Percentiles rank a stretch among this genome's conserved stretches.
phyloP scores from a whole-genome alignment of 2,113 vertebrate species.

The Maccullochella peelii region DNA sequence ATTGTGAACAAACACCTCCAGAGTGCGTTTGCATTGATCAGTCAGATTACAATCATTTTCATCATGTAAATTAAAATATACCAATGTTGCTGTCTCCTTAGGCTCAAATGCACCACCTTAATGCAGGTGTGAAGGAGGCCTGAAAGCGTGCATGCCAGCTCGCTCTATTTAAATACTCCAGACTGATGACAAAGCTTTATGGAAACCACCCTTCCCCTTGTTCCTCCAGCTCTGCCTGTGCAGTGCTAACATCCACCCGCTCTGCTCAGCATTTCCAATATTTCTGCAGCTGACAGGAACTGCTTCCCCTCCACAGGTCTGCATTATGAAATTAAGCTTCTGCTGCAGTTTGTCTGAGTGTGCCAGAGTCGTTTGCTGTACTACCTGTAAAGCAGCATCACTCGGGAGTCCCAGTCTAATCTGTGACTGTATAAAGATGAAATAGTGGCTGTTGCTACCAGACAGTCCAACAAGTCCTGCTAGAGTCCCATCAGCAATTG shows the following conservation, averaged over 20 bases:
- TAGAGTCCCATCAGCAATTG: neutral
- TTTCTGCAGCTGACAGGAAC: constrained; percentile 48
- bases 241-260: constrained; percentile 13
- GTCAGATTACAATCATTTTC: neutral
- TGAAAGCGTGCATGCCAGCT: neutral
- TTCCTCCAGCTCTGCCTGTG: neutral
- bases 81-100: too few species aligned
- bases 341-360: constrained; percentile 16
- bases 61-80: too few species aligned
- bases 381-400: neutral
- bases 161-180: neutral
- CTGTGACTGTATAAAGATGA: neutral
- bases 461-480: neutral
- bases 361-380: neutral
- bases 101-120: neutral
- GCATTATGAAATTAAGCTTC: neutral
- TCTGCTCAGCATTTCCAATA: constrained; percentile 40
- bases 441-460: neutral
- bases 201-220: constrained; percentile 4
- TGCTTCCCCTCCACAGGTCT: neutral
- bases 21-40: neutral
- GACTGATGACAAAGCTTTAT: constrained; percentile 28
- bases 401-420: neutral
- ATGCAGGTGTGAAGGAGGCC: neutral
- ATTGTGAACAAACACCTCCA: neutral